These are phyloP conservation scores for Sciurus vulgaris DNA, from an alignment of 2,797 vertebrate species.

Conservation along the genomic window DNA sequence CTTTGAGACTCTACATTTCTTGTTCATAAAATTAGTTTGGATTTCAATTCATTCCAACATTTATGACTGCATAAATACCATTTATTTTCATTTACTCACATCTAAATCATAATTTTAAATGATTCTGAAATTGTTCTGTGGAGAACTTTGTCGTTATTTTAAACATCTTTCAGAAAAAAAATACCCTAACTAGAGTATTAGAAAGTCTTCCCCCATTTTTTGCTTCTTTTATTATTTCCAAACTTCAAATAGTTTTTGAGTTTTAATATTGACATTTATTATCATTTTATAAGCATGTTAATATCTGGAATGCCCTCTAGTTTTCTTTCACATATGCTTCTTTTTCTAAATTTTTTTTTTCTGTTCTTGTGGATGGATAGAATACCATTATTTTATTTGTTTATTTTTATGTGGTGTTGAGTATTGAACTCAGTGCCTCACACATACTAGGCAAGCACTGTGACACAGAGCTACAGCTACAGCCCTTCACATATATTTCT, in stretches of 20 bases:
- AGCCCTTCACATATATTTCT: background rate
- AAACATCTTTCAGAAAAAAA: constrained; percentile 27
- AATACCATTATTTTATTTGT: too few species aligned
- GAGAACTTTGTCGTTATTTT: constrained; percentile 60
- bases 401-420: too few species aligned
- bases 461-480: too few species aligned
- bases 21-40: constrained; percentile 44
- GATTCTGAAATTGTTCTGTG: constrained; percentile 49
- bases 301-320: background rate
- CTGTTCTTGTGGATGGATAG: too few species aligned
- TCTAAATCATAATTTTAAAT: constrained; percentile 44
- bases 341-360: background rate
- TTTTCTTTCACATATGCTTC: constrained; percentile 9
- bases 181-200: background rate
- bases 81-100: constrained; percentile 58
- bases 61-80: background rate
- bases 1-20: background rate
- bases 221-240: constrained; percentile 45
- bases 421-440: too few species aligned
- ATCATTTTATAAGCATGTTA: background rate
- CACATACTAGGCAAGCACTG: too few species aligned
- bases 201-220: background rate
- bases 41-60: constrained; percentile 48
- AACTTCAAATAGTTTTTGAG: background rate
- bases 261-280: constrained; percentile 49